A percentile compares a stretch with the other conserved stretches of the same genome.
Conservation (phyloP, 1,140 invertebrate species). For the Zaprionus gabonicus region DNA sequence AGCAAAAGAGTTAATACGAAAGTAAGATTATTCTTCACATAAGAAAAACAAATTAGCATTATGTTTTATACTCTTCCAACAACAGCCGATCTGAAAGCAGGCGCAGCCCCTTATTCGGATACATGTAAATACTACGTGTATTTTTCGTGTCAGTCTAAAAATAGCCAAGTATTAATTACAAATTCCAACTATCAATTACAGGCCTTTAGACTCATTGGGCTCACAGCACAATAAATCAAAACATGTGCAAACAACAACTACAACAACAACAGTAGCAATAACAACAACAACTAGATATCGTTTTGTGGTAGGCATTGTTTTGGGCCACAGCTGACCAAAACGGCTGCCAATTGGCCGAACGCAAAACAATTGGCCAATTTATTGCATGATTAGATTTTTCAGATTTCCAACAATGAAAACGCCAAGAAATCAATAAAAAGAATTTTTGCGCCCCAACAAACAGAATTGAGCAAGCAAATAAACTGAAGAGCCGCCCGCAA, state of each 20-base stretch:
- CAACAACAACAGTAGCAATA: not conserved
- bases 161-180: constrained; percentile 49
- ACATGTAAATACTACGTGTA: not conserved
- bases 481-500: constrained; percentile 38
- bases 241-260: constrained; percentile 44
- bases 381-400: constrained; percentile 81
- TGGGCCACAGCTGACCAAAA: constrained; percentile 30
- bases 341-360: constrained; percentile 30
- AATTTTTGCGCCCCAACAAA: constrained; percentile 54
- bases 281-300: not conserved
- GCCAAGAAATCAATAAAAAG: constrained; percentile 70
- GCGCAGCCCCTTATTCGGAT: not conserved
- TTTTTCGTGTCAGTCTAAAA: constrained; percentile 5
- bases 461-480: constrained; percentile 70
- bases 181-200: constrained; percentile 48
- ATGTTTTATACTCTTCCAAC: not conserved
- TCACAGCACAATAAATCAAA: constrained; percentile 51
- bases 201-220: constrained; percentile 25
- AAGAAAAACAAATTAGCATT: too few relatives aligned
- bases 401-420: constrained; percentile 44
- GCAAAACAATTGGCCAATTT: constrained; percentile 81
- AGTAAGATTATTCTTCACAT: too few relatives aligned
- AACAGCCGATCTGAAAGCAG: not conserved
- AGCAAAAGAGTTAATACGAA: too few relatives aligned
- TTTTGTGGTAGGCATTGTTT: constrained; percentile 45